Conservation (phyloP, 2,113 vertebrate genomes). For the Leptodactylus fuscus region DNA sequence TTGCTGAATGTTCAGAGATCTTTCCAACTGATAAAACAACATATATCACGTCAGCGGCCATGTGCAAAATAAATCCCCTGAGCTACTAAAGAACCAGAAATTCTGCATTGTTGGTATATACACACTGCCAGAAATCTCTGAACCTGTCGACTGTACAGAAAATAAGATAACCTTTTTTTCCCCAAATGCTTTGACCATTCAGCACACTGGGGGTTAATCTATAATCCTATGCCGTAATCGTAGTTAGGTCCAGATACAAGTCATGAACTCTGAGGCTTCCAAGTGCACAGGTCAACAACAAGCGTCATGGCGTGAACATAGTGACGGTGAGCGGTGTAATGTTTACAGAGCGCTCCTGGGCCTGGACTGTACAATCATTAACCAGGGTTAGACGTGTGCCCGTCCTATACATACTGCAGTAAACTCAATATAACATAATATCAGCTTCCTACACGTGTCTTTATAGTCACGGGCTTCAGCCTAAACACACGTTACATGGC, state of each 20-base stretch:
- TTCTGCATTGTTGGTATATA: too few relatives aligned
- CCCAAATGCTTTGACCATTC: not conserved
- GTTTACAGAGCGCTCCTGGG: slow-evolving; percentile 29
- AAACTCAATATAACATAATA: not conserved
- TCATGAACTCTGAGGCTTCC: slow-evolving; percentile 4
- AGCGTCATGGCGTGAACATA: slow-evolving; percentile 11
- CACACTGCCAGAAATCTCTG: too few relatives aligned
- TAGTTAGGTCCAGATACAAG: too few relatives aligned
- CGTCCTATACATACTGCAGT: not conserved
- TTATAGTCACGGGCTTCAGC: not conserved
- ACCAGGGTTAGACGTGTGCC: not conserved
- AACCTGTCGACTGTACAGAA: too few relatives aligned
- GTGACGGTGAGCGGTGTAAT: slow-evolving; percentile 5
- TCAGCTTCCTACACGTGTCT: not conserved
- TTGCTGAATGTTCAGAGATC: too few relatives aligned
- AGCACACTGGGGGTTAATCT: not conserved
- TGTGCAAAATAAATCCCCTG: too few relatives aligned
- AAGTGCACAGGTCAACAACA: slow-evolving; percentile 14
- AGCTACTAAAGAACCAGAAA: too few relatives aligned
- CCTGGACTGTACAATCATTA: slow-evolving; percentile 23
- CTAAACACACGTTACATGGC: not conserved
- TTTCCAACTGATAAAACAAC: too few relatives aligned
- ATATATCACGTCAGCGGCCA: too few relatives aligned
- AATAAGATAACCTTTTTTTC: too few relatives aligned
- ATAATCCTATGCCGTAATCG: not conserved